Percentiles rank a stretch among this genome's conserved stretches.
Evolutionary conservation across 92 coral and sea anemone genomes (phyloP).

Genomic region (Hydrozoanthus gracilis): DNA sequence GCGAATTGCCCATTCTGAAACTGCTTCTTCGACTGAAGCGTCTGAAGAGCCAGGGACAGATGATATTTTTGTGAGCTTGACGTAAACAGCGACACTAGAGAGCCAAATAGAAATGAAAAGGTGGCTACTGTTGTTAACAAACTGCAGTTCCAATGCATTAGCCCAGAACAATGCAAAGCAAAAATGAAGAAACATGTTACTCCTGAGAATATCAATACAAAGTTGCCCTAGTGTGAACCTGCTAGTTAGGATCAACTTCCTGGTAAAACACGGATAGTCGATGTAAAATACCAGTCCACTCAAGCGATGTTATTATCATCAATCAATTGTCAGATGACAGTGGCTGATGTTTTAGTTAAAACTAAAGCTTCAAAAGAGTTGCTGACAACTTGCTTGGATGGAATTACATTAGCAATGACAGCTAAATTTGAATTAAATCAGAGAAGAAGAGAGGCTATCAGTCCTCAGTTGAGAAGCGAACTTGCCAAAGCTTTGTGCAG

Average conservation of each 20-base stretch:
- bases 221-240: slow-evolving; percentile 47
- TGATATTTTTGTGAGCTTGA: slow-evolving; percentile 34
- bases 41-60: slow-evolving; percentile 13
- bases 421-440: slow-evolving; percentile 50
- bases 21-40: slow-evolving; percentile 32
- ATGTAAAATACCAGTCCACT: slow-evolving; percentile 38
- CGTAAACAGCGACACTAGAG: slow-evolving; percentile 27
- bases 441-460: slow-evolving; percentile 57
- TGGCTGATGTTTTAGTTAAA: slow-evolving; percentile 43
- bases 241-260: slow-evolving; percentile 56
- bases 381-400: slow-evolving; percentile 58
- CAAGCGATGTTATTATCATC: slow-evolving; percentile 45
- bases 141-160: slow-evolving; percentile 39
- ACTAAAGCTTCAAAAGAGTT: slow-evolving; percentile 48
- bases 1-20: slow-evolving; percentile 25
- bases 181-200: slow-evolving; percentile 35
- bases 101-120: slow-evolving; percentile 26
- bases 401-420: slow-evolving; percentile 58
- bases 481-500: slow-evolving; percentile 69
- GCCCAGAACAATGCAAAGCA: slow-evolving; percentile 45
- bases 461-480: slow-evolving; percentile 57
- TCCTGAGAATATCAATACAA: slow-evolving; percentile 39
- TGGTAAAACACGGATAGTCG: slow-evolving; percentile 27
- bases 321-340: slow-evolving; percentile 54
- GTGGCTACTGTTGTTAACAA: slow-evolving; percentile 50